Percentiles rank a stretch among this genome's conserved stretches.
Conservation (phyloP, 2,797 vertebrate species). For the Mus caroli region DNA sequence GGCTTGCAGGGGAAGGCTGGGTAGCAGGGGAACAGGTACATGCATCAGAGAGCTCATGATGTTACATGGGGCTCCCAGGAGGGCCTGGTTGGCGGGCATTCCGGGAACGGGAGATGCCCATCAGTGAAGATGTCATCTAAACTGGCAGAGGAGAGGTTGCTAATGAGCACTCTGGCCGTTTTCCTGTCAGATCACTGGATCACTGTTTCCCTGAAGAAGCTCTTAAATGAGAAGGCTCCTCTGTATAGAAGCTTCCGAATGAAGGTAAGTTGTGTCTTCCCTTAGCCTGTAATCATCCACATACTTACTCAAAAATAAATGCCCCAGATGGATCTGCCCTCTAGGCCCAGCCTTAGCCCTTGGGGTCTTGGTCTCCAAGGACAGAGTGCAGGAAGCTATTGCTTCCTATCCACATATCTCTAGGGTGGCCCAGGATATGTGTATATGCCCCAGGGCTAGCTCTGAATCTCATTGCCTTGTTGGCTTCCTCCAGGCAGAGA, state of each 20-base stretch:
- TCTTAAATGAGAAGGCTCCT: slow-evolving; percentile 81
- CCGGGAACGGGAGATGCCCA: not conserved
- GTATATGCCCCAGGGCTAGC: not conserved
- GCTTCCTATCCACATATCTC: fast-evolving
- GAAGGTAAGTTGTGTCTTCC: slow-evolving; percentile 62
- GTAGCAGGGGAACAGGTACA: not conserved
- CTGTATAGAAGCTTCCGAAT: slow-evolving; percentile 79
- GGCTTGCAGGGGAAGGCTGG: not conserved
- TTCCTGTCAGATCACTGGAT: slow-evolving; percentile 55
- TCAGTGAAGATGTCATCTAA: not conserved
- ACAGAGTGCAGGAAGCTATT: not conserved
- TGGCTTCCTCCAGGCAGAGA: not conserved
- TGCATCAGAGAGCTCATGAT: not conserved
- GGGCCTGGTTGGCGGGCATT: not conserved
- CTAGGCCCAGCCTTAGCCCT: not conserved
- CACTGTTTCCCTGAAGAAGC: slow-evolving; percentile 70
- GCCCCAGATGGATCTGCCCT: not conserved
- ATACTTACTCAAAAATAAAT: not conserved
- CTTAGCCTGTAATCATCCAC: not conserved
- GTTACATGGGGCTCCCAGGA: fast-evolving
- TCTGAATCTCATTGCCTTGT: not conserved
- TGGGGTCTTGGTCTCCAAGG: not conserved
- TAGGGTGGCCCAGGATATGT: not conserved
- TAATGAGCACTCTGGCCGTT: not conserved
- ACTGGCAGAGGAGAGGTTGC: not conserved